These are phyloP conservation scores for Hartigia nigra DNA, from an alignment of 2,888 invertebrate species.

Conservation along the genomic window DNA sequence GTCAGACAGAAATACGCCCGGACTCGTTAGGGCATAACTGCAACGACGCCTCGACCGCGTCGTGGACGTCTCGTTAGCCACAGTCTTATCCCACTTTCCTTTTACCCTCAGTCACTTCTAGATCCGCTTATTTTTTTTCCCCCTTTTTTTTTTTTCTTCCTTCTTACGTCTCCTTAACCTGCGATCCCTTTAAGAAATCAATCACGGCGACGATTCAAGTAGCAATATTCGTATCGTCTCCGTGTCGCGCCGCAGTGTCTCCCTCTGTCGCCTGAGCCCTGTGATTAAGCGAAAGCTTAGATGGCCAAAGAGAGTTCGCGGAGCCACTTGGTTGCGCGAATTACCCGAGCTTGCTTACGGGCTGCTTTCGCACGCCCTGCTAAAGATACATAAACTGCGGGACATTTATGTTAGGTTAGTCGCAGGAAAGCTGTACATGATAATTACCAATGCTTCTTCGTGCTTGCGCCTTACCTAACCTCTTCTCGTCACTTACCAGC, in stretches of 20 bases:
- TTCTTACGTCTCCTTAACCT: not conserved
- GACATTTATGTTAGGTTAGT: slow-evolving; percentile 18
- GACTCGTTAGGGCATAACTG: not conserved
- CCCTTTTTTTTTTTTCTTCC: no score
- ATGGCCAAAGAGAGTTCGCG: not conserved
- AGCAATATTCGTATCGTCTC: not conserved
- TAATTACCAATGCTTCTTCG: slow-evolving; percentile 38
- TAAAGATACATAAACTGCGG: slow-evolving; percentile 10
- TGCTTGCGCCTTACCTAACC: slow-evolving; percentile 10
- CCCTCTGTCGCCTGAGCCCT: not conserved
- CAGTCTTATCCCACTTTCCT: not conserved
- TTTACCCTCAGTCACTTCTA: not conserved
- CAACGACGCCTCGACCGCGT: not conserved
- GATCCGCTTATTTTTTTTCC: not conserved
- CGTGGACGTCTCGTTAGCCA: not conserved
- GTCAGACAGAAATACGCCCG: not conserved
- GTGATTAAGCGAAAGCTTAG: not conserved
- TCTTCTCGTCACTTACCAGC: not conserved
- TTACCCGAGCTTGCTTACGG: slow-evolving; percentile 5
- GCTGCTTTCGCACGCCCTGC: not conserved
- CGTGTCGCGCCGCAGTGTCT: not conserved
- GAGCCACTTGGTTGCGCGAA: slow-evolving; percentile 16
- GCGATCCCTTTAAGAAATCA: not conserved
- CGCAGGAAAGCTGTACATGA: slow-evolving; percentile 31
- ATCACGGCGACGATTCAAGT: not conserved